These are phyloP conservation scores for Manduca sexta DNA, from an alignment of 1,140 invertebrate species.

Conservation along the genomic window DNA sequence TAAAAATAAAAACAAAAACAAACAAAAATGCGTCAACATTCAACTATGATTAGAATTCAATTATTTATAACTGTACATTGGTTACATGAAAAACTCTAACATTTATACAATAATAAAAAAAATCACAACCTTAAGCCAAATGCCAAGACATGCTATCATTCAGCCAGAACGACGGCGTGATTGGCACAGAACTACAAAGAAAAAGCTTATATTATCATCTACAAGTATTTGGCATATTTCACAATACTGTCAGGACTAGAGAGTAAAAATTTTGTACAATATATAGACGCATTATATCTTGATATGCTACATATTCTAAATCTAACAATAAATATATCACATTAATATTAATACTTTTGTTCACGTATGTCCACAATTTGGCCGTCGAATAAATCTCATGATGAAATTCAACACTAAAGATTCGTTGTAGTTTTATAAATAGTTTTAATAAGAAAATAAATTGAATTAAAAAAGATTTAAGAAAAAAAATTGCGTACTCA, in stretches of 20 bases:
- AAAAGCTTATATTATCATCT: conserved; percentile 1
- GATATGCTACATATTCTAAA: conserved; percentile 1
- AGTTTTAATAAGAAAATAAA: background rate
- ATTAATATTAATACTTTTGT: conserved; percentile 19
- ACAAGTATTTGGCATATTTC: conserved; percentile 32
- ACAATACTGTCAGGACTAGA: no score
- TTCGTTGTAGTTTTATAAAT: conserved; percentile 16
- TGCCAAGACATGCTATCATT: no score
- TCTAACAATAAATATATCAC: conserved; percentile 22
- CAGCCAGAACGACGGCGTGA: no score
- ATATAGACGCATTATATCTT: background rate
- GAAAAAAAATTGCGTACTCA: no score
- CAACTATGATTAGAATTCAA: background rate
- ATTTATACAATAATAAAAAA: conserved; percentile 15
- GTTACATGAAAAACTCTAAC: no score
- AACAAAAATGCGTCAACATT: background rate
- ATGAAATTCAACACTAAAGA: conserved; percentile 13
- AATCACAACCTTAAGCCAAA: conserved; percentile 45
- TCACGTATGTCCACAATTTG: conserved; percentile 24
- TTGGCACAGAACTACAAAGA: no score
- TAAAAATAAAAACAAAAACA: background rate
- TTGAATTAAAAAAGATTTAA: no score
- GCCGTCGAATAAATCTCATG: conserved; percentile 45
- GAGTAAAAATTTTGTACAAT: background rate
- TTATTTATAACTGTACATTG: background rate